These are phyloP conservation scores for Melanotaenia pygmaea DNA, from an alignment of 2,797 vertebrate genomes.

Conservation along the genomic window DNA sequence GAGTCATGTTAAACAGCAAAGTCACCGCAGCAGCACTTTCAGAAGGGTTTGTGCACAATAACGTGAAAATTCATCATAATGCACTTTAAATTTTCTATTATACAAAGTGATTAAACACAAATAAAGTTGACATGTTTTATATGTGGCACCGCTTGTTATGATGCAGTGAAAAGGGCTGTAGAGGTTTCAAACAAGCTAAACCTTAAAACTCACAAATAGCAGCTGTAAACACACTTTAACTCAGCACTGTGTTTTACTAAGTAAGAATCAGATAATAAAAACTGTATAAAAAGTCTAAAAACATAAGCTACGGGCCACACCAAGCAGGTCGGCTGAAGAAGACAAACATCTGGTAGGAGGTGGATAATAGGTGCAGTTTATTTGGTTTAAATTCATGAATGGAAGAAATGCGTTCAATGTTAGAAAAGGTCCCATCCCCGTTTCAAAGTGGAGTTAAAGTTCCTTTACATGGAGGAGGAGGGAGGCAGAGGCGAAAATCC, in stretches of 20 bases:
- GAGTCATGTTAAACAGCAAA: not conserved
- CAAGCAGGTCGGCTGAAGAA: not conserved
- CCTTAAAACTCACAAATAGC: not conserved
- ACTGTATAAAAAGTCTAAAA: not conserved
- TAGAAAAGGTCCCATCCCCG: not conserved
- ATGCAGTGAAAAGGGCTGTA: not conserved
- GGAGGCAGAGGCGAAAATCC: conserved; percentile 60
- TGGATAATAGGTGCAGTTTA: not conserved
- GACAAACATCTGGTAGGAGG: not conserved
- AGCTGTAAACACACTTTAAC: not conserved
- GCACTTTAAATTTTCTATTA: not conserved
- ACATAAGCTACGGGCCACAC: not conserved
- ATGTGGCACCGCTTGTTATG: not conserved
- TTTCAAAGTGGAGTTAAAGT: conserved; percentile 13
- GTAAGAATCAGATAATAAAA: not conserved
- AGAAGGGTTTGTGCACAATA: not conserved
- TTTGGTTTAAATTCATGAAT: not conserved
- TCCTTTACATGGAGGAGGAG: conserved; percentile 71
- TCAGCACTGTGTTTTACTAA: not conserved
- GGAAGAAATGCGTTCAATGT: not conserved
- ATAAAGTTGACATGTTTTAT: not conserved
- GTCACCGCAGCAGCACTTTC: too few species aligned
- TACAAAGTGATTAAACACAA: not conserved
- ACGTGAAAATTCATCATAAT: not conserved
- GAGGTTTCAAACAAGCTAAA: not conserved